Evolutionary conservation across 2,888 invertebrate genomes (phyloP).

Genomic region (Aphodius granarius): DNA sequence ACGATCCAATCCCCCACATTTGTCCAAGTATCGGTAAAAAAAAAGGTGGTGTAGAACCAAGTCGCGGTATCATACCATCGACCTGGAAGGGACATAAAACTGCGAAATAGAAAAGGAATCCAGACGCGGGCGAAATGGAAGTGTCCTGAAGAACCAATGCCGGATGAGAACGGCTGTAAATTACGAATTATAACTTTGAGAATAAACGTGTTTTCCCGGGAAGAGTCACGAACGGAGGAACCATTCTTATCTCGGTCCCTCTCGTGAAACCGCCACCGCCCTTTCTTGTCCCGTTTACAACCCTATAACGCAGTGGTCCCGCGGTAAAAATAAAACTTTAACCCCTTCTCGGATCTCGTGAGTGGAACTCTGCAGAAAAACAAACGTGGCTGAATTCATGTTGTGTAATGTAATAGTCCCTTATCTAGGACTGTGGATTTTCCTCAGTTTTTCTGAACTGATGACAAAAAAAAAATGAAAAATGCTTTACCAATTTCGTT

Average conservation of each 20-base stretch:
- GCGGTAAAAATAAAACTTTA: not conserved
- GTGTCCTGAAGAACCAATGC: not conserved
- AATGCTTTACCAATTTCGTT: too few species aligned
- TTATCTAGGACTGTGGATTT: too few species aligned
- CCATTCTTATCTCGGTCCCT: not conserved
- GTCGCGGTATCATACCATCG: not conserved
- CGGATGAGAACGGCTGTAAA: slow-evolving; percentile 5
- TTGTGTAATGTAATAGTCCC: not conserved
- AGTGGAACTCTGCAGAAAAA: not conserved
- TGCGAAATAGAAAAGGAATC: not conserved
- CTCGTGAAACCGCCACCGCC: not conserved
- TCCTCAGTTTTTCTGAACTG: too few species aligned
- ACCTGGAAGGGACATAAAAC: not conserved
- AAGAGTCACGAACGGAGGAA: not conserved
- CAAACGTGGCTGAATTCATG: not conserved
- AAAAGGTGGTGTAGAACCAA: not conserved
- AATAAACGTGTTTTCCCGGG: not conserved
- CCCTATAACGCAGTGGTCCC: not conserved
- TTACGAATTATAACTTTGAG: slow-evolving; percentile 3
- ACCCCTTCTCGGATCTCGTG: not conserved
- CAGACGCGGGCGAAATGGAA: not conserved
- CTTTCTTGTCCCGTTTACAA: not conserved
- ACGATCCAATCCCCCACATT: not conserved
- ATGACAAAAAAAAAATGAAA: too few species aligned
- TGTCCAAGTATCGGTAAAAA: not conserved